Evolutionary conservation across 2,113 vertebrate species (phyloP).

Genomic region (Dendropsophus ebraccatus): DNA sequence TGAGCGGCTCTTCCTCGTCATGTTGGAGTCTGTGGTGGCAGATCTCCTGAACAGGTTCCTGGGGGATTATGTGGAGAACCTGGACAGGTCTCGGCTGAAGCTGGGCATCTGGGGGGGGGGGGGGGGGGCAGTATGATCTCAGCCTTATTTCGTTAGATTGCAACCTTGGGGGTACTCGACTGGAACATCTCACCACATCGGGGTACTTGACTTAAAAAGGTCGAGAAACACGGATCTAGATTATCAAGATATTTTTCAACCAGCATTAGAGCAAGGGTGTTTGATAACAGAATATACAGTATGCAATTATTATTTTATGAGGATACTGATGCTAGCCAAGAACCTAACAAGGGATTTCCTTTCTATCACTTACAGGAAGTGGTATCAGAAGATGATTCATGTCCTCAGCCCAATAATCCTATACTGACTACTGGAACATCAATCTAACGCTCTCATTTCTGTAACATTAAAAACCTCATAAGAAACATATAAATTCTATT

Average conservation of each 20-base stretch:
- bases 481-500: background rate
- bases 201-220: too few relatives aligned
- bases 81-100: slow-evolving; percentile 96
- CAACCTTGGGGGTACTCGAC: too few relatives aligned
- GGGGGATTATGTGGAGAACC: slow-evolving; percentile 95
- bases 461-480: too few relatives aligned
- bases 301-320: background rate
- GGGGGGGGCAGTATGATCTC: too few relatives aligned
- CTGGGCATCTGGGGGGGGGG: slow-evolving; percentile 98
- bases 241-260: too few relatives aligned
- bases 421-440: background rate
- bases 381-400: too few relatives aligned
- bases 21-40: slow-evolving; percentile 92
- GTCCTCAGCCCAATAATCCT: background rate
- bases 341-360: background rate
- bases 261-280: background rate
- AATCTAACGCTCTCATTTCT: too few relatives aligned
- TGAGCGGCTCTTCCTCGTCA: slow-evolving; percentile 72
- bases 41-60: slow-evolving; percentile 93
- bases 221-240: too few relatives aligned
- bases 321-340: background rate
- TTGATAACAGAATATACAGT: background rate
- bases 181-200: too few relatives aligned
- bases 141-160: too few relatives aligned
- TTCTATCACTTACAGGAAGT: too few relatives aligned